A percentile compares a stretch with the other conserved stretches of the same genome.
Evolutionary conservation across 2,888 invertebrate species (phyloP).

Genomic region (Drosophila histrio): DNA sequence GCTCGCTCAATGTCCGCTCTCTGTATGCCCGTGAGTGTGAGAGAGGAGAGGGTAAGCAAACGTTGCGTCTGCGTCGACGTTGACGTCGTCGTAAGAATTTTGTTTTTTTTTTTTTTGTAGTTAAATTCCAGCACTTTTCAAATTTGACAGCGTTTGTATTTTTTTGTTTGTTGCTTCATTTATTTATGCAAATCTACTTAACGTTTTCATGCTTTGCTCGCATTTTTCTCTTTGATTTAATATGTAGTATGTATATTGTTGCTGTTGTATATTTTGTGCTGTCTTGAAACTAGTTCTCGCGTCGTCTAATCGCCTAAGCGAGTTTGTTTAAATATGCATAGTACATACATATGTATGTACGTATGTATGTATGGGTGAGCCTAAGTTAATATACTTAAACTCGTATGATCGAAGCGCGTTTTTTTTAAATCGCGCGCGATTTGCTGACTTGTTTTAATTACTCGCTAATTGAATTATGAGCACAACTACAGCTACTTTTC

Average conservation of each 20-base stretch:
- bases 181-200: constrained; percentile 65
- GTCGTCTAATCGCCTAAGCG: constrained; percentile 11
- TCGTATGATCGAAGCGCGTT: constrained; percentile 29
- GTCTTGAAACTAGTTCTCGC: constrained; percentile 63
- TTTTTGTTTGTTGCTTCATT: constrained; percentile 61
- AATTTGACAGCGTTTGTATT: constrained; percentile 49
- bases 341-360: neutral
- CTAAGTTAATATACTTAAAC: constrained; percentile 33
- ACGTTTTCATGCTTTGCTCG: constrained; percentile 16
- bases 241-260: too few relatives aligned
- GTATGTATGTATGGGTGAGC: constrained; percentile 6
- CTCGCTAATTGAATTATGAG: constrained; percentile 52
- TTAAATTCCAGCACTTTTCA: constrained; percentile 68
- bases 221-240: constrained; percentile 34
- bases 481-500: constrained; percentile 22
- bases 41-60: constrained; percentile 6
- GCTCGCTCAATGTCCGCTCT: constrained; percentile 41
- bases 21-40: constrained; percentile 3
- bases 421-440: constrained; percentile 18
- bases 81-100: constrained; percentile 38
- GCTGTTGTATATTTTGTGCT: constrained; percentile 30
- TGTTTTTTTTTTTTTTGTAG: too few relatives aligned
- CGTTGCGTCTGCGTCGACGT: constrained; percentile 13
- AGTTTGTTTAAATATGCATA: constrained; percentile 50
- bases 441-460: constrained; percentile 37